Conservation (phyloP, 2,797 vertebrate genomes). For the Trichosurus vulpecula region DNA sequence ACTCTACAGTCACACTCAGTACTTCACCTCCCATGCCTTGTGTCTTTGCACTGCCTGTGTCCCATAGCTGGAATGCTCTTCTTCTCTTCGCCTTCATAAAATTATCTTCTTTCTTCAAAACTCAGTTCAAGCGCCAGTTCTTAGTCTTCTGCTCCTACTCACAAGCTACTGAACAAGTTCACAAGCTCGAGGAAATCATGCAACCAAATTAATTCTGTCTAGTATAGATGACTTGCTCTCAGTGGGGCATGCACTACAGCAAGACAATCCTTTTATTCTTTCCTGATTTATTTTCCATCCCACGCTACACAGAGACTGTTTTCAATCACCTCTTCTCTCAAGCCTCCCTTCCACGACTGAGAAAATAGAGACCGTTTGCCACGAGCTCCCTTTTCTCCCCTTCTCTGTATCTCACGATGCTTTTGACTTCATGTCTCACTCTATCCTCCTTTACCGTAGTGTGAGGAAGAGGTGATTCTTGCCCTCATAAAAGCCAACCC, state of each 20-base stretch:
- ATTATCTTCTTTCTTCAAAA: not conserved
- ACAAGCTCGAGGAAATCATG: not conserved
- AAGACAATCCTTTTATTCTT: not conserved
- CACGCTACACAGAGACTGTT: not conserved
- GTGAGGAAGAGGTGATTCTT: not conserved
- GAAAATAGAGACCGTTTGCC: not conserved
- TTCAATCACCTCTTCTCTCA: not conserved
- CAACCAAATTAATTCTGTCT: not conserved
- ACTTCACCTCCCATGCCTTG: too few relatives aligned
- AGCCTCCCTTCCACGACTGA: not conserved
- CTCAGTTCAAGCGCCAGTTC: not conserved
- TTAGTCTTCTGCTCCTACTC: not conserved
- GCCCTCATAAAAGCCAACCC: not conserved
- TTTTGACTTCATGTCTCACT: not conserved
- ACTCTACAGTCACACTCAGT: not conserved
- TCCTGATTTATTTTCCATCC: not conserved
- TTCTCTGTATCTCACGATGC: not conserved
- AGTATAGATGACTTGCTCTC: not conserved
- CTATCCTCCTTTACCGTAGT: not conserved
- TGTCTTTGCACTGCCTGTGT: not conserved
- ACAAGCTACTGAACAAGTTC: not conserved
- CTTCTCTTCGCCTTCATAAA: not conserved
- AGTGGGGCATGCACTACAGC: not conserved
- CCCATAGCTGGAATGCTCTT: not conserved
- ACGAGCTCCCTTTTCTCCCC: not conserved